phyloP scores from a whole-genome alignment of 2,113 vertebrate species.

The Dinomys branickii region DNA sequence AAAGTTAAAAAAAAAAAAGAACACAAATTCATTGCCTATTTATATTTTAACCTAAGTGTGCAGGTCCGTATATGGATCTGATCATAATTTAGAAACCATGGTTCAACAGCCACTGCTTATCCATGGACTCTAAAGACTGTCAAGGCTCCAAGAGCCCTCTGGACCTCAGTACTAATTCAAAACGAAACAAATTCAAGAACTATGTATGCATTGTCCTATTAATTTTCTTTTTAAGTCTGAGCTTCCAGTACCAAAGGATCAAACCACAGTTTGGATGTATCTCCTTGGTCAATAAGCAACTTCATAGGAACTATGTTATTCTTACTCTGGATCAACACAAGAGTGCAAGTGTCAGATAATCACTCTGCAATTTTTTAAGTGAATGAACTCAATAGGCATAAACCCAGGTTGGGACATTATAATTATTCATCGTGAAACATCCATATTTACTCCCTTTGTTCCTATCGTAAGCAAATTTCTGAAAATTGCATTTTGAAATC shows the following conservation, averaged over 20 bases:
- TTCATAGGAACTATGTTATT: not conserved
- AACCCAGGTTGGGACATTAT: not conserved
- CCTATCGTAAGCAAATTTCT: not conserved
- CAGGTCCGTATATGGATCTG: not conserved
- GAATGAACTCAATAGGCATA: not conserved
- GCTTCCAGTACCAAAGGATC: not conserved
- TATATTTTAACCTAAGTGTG: not conserved
- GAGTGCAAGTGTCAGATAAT: not conserved
- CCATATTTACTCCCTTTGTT: not conserved
- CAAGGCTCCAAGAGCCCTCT: not conserved
- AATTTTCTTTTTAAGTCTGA: not conserved
- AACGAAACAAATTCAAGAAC: conserved; percentile 1
- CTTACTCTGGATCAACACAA: not conserved
- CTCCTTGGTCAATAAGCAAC: not conserved
- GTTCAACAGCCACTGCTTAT: not conserved
- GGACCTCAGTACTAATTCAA: not conserved
- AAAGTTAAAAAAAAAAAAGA: not conserved
- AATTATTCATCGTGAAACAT: not conserved
- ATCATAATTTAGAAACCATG: not conserved
- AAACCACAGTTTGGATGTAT: not conserved
- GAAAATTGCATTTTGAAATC: conserved; percentile 43
- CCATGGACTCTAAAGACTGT: not conserved
- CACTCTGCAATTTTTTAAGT: not conserved
- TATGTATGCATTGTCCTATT: not conserved
- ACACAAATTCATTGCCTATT: not conserved